Evolutionary conservation across 2,797 vertebrate genomes (phyloP), one percentile per base, ranked within the genome.

Genomic region (Parotocinclus haroldoi): DNA sequence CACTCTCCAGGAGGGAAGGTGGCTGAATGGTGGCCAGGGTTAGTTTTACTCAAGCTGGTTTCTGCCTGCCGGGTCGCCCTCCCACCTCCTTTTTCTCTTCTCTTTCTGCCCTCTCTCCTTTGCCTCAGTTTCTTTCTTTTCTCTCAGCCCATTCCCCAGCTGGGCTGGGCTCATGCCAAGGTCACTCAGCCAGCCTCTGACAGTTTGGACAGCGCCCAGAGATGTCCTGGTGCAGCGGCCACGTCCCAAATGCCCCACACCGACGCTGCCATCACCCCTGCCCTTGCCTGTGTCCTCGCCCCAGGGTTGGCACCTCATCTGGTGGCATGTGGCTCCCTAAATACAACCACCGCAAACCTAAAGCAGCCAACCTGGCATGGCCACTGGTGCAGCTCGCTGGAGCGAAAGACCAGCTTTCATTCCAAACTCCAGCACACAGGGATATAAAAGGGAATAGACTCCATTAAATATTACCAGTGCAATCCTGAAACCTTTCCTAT

Each of bases 131-230:
- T 39, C 54, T 72, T 62, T 66, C 71, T 72, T 58, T 65, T 59
- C 58, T 61, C 65, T 66, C 50, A 18, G 52, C 74, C 67, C 58
- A 71, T 52, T 4, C 73, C 83, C 81, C 83, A 83, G 84, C 86
- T 87, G 83, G 82, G 74, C 69, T 58, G 63, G 63, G 67, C 74
- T 80, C 80, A 71, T 72, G 75, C 76, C 85, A 87, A 88, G 85
- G 87, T 90, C 86, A 85, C 72, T 74, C 75, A 71, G 58, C 74
- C 66, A 77, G 74, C 76, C 77, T 74, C 73, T 78, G 76, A 83
- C 79, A 84, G 79, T 80, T 81, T 88, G 88, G 87, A 82, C 39
- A 69, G 76, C 11, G 17, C 80, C 83, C 85, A 87, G 77, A 66
- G 37, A 80, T 59, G 70, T 72, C 73, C 79, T 66, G 79, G 76